Percentiles rank a stretch among this genome's conserved stretches.
Conservation (phyloP, 2,797 vertebrate species). For the Odontamblyopus lacepedii region DNA sequence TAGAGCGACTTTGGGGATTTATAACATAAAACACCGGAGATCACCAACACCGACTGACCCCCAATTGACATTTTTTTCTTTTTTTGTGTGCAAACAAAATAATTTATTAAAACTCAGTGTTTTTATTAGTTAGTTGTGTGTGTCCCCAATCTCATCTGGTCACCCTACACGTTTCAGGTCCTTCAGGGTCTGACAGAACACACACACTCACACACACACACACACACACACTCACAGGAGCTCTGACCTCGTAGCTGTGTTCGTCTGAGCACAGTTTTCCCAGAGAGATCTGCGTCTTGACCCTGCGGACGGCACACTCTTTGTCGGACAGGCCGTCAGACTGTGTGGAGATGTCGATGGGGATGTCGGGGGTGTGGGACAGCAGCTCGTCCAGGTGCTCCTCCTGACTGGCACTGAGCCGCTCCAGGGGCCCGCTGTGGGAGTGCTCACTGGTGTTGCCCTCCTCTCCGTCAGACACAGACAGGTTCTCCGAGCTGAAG, state of each 20-base stretch:
- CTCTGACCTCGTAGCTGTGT: constrained; percentile 90
- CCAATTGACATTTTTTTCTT: no score
- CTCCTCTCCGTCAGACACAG: constrained; percentile 95
- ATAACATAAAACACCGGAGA: no score
- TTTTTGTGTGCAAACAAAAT: no score
- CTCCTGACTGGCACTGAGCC: constrained; percentile 83
- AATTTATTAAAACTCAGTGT: no score
- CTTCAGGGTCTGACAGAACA: no score
- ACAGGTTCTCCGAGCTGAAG: constrained; percentile 98
- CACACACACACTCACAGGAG: background rate
- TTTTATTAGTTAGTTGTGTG: no score
- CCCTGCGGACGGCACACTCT: constrained; percentile 93
- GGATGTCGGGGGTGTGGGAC: constrained; percentile 94
- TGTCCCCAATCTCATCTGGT: no score
- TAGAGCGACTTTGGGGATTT: no score
- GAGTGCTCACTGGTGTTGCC: constrained; percentile 99
- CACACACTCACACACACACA: no score
- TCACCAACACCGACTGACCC: no score
- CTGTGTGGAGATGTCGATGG: constrained; percentile 97
- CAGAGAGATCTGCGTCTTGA: constrained; percentile 98
- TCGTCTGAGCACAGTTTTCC: constrained; percentile 94
- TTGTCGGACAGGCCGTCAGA: constrained; percentile 98
- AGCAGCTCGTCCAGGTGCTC: constrained; percentile 91
- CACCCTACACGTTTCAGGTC: no score
- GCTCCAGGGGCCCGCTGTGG: constrained; percentile 88